Base-by-base conservation (phyloP, 2,113 vertebrate genomes). In the Ptychochromis oligacanthus region DNA sequence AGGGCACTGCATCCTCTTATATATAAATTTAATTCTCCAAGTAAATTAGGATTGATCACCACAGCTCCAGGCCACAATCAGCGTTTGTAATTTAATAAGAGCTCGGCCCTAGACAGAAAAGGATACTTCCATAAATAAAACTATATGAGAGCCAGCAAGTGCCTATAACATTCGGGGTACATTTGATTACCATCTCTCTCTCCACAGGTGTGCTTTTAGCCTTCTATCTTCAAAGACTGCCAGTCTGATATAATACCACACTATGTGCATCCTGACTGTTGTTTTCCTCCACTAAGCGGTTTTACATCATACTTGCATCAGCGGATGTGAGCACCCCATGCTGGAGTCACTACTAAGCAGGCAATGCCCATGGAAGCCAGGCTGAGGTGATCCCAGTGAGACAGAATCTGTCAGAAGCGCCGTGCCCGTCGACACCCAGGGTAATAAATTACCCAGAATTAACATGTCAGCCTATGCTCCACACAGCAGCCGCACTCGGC, bases 21-120 rank as follows among this genome's bases (percentile, higher is more conserved):
- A 94, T 93, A 93, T 93, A 94, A 94, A 95, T 96, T 83, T 90
- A 93, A 95, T 96, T 94, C 93, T 85, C 77, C 54, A 26, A 81
- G 89, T 93, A 95, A 96, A 96, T 96, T 91, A 95, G 92, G 94
- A 96, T 95, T 94, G 95, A 96, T 96, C 94, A 94, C 91, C 78
- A 62, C 85, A 89, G 92, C 94, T 93, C 89, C 43, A 83, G 93
- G 94, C 94, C 89, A 93, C 93, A 94, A 94, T 93, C 92, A 91
- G 93, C 92, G 93, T 92, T 91, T 88, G 34, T 93, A 93, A 96
- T 95, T 93, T 88, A 95, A 96, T 96, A 93, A 94, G 88, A 54
- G 61, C 80, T 64, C 80, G 80, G 91, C 86, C 77, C 92, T 55
- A 88, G 89, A 90, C 93, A 89, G 92, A 93, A 92, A 93, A 89